Conservation (phyloP, 2,888 invertebrate genomes). For the Eupithecia subfuscata region DNA sequence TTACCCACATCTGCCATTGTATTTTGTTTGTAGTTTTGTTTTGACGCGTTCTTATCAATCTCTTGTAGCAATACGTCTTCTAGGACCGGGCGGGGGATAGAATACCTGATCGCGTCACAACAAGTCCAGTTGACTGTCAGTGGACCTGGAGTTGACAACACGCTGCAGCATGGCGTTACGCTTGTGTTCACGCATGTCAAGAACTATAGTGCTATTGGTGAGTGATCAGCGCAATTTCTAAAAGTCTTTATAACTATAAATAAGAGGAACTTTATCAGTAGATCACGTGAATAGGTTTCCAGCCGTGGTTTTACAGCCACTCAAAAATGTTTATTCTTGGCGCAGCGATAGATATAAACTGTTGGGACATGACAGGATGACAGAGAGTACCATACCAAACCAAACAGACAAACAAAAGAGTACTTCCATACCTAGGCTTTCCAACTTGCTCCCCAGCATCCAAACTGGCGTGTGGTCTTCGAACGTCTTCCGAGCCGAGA, state of each 20-base stretch:
- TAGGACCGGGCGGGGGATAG: conserved; percentile 87
- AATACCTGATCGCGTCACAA: conserved; percentile 86
- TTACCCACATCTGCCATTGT: conserved; percentile 23
- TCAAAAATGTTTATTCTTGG: no score
- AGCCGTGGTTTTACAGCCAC: no score
- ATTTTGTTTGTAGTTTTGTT: no score
- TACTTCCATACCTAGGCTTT: not conserved
- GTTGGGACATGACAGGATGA: no score
- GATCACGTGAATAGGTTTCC: no score
- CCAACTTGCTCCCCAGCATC: conserved; percentile 54
- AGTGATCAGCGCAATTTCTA: conserved; percentile 39
- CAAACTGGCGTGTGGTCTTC: conserved; percentile 71
- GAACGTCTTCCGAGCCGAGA: conserved; percentile 77
- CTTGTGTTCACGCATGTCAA: conserved; percentile 70
- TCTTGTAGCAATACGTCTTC: conserved; percentile 63
- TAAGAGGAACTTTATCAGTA: no score
- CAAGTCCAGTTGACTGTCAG: conserved; percentile 69
- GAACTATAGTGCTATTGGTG: conserved; percentile 74
- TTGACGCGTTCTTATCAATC: conserved; percentile 40
- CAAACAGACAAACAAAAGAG: no score
- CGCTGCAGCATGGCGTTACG: conserved; percentile 68
- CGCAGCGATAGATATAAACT: no score
- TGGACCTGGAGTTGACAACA: conserved; percentile 65
- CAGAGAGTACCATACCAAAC: no score
- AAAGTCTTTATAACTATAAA: no score